These are phyloP conservation scores for Tetheella fluctuosa DNA, from an alignment of 2,888 invertebrate genomes.

Conservation along the genomic window DNA sequence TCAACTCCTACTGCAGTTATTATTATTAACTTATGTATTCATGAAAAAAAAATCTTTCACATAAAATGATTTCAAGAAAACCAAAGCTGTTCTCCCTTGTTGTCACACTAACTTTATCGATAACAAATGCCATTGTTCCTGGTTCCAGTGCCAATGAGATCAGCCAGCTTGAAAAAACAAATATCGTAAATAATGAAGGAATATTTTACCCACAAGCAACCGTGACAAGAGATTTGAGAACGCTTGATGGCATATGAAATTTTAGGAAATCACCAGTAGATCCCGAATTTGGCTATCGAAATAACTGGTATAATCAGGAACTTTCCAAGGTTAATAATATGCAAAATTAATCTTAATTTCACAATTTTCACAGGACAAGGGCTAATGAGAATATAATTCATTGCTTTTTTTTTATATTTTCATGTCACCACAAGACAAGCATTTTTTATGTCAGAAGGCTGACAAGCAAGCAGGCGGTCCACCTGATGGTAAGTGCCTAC, in stretches of 20 bases:
- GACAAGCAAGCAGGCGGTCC: too few relatives aligned
- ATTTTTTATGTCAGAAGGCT: too few relatives aligned
- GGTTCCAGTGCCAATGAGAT: slow-evolving; percentile 68
- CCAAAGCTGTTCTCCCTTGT: slow-evolving; percentile 42
- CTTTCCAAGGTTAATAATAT: slow-evolving; percentile 85
- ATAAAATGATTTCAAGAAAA: slow-evolving; percentile 60
- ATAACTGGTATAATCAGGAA: slow-evolving; percentile 90
- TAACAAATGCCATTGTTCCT: slow-evolving; percentile 56
- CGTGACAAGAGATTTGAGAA: slow-evolving; percentile 90
- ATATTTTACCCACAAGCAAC: slow-evolving; percentile 91
- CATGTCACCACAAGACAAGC: too few relatives aligned
- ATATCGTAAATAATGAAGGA: slow-evolving; percentile 57
- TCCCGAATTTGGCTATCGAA: slow-evolving; percentile 88
- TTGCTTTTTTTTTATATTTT: too few relatives aligned
- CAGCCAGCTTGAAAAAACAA: slow-evolving; percentile 50
- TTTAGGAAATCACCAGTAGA: slow-evolving; percentile 90
- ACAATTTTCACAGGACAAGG: too few relatives aligned
- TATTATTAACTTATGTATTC: too few relatives aligned
- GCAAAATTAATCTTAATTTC: too few relatives aligned
- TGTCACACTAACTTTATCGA: slow-evolving; percentile 39
- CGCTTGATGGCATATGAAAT: slow-evolving; percentile 96
- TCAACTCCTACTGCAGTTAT: too few relatives aligned
- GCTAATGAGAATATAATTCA: too few relatives aligned
- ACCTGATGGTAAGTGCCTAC: too few relatives aligned
- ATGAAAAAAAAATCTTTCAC: slow-evolving; percentile 34